A percentile compares a stretch with the other conserved stretches of the same genome.
phyloP scores from a whole-genome alignment of 30 jellyfish, hydroid and myxozoan species.

The Aurelia coerulea region DNA sequence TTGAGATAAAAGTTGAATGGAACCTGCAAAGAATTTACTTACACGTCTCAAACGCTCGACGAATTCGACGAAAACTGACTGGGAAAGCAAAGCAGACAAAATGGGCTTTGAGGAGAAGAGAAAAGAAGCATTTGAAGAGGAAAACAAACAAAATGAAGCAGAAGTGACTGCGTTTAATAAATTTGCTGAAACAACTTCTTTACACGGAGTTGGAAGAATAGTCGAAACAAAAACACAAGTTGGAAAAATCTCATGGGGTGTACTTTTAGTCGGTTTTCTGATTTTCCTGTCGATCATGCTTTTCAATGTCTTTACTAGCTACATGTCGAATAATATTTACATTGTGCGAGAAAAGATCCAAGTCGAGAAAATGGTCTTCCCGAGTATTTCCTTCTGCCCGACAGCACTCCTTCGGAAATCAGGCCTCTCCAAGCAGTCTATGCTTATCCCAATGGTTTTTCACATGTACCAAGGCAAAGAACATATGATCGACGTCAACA shows the following conservation, averaged over 20 bases:
- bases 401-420: constrained; percentile 57
- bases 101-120: constrained; percentile 10
- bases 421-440: constrained; percentile 20
- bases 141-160: neutral
- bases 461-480: constrained; percentile 18
- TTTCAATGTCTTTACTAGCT: constrained; percentile 54
- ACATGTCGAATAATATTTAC: constrained; percentile 58
- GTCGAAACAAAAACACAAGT: constrained; percentile 52
- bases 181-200: constrained; percentile 59
- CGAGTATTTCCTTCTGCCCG: constrained; percentile 67
- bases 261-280: constrained; percentile 42
- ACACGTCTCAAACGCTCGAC: too few species aligned
- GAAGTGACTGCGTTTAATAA: constrained; percentile 13
- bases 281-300: constrained; percentile 49
- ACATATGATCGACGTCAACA: constrained; percentile 43
- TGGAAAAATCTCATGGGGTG: constrained; percentile 69
- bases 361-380: constrained; percentile 52
- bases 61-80: too few species aligned
- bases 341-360: constrained; percentile 49
- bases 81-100: neutral
- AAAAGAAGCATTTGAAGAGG: neutral
- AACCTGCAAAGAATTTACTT: too few species aligned
- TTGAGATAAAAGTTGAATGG: too few species aligned
- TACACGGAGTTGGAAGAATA: constrained; percentile 63
- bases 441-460: constrained; percentile 18